Conservation (phyloP, 2,888 invertebrate genomes). For the Chydorus sphaericus region DNA sequence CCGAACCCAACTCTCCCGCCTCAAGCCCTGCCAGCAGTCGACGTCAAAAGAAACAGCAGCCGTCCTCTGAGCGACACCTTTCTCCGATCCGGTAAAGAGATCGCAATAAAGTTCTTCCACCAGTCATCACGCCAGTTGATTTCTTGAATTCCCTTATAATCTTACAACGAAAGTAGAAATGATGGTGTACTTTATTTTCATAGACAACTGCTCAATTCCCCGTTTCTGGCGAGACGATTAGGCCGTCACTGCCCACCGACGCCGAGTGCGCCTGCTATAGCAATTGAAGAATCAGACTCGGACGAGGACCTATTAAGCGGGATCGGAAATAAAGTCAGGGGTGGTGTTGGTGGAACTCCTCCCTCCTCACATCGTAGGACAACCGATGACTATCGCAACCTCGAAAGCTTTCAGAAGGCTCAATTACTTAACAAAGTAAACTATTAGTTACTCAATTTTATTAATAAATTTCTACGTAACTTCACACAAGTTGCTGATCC, state of each 20-base stretch:
- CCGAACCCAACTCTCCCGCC: constrained; percentile 14
- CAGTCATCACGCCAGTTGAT: neutral
- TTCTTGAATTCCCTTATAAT: neutral
- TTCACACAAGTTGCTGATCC: too few relatives aligned
- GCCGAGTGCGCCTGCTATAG: neutral
- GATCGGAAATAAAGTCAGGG: constrained; percentile 17
- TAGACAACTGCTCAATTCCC: constrained; percentile 64
- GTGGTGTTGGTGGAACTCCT: too few relatives aligned
- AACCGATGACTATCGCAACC: constrained; percentile 56
- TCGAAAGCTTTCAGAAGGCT: constrained; percentile 83
- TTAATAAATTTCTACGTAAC: neutral
- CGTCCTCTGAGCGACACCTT: neutral
- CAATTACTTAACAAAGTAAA: constrained; percentile 76
- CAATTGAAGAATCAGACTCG: constrained; percentile 26
- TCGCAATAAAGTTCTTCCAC: neutral
- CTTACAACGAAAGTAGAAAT: neutral
- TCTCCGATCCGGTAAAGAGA: neutral
- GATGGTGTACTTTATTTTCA: constrained; percentile 11
- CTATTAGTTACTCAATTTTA: neutral
- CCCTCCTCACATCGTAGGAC: constrained; percentile 2
- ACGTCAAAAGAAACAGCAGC: neutral
- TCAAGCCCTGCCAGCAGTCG: constrained; percentile 10
- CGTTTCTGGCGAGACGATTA: constrained; percentile 52
- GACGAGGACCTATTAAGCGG: constrained; percentile 23
- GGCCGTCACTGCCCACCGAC: constrained; percentile 14